Percentiles rank a stretch among this genome's conserved stretches.
These are phyloP conservation scores for Otis tarda DNA, from an alignment of 2,113 vertebrate genomes.

Conservation along the genomic window DNA sequence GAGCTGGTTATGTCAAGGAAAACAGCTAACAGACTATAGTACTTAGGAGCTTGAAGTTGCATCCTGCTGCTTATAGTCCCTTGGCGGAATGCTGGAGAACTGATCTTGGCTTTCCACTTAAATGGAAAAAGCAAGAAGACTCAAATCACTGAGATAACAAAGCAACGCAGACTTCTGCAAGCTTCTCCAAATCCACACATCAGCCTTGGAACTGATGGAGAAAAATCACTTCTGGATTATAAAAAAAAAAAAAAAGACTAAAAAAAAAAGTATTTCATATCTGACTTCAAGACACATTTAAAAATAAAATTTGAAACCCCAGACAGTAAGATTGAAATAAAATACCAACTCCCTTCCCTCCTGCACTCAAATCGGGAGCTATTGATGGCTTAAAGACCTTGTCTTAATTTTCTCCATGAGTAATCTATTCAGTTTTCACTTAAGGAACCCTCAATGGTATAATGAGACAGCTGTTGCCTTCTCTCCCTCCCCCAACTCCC, in stretches of 20 bases:
- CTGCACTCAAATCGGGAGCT: constrained; percentile 41
- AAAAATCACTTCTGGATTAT: not conserved
- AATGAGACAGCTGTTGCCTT: constrained; percentile 66
- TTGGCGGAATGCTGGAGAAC: not conserved
- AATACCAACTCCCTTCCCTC: constrained; percentile 7
- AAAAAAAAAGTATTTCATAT: not conserved
- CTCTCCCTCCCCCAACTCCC: not conserved
- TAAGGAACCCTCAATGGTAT: constrained; percentile 53
- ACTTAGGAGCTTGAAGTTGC: not conserved
- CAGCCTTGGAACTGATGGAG: not conserved
- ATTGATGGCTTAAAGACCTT: constrained; percentile 65
- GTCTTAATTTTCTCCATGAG: constrained; percentile 68
- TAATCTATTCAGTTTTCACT: constrained; percentile 65
- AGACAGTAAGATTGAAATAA: not conserved
- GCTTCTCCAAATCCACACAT: not conserved
- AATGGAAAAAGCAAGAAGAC: not conserved
- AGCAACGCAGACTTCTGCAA: not conserved
- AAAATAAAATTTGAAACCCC: constrained; percentile 43
- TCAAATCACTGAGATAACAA: not conserved
- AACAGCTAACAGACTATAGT: not conserved
- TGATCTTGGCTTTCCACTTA: not conserved
- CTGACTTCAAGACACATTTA: constrained; percentile 5
- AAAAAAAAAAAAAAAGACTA: not conserved
- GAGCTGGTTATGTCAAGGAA: not conserved
- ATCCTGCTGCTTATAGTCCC: not conserved